Base-by-base conservation (phyloP, 2,888 invertebrate species). In the Deilephila elpenor region DNA sequence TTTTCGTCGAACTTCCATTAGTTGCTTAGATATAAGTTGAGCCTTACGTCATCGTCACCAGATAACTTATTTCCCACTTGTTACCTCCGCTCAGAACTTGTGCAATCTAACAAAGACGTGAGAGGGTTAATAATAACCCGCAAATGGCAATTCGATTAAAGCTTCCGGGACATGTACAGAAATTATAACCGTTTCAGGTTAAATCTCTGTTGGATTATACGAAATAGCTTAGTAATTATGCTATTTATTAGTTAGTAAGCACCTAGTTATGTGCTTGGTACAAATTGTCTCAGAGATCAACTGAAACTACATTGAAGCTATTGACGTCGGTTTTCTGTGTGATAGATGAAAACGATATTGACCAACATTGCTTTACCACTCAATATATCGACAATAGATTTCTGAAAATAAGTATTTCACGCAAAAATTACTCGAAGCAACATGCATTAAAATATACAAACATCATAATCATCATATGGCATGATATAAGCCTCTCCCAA, bases 101-200 rank as follows among this genome's bases (percentile, higher is more conserved):
- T 56, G 56, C 56, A 56, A 56, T 56, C 56, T 56, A 56, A 56
- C 56, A 56, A 56, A 56, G n/a, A 56, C 56, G 56, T 56, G 56
- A 56, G 56, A 19, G 56, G 56, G 56, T 56, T 56, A 56, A 56
- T n/a, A 56, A 56, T 56, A 44, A 44, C n/a, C 19, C 5, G 56
- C 56, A 56, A 56, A 56, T 56, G 56, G 56, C 56, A n/a, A 56
- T 56, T 56, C 56, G 56, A 56, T 56, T 56, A 56, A 56, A 56
- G 56, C 56, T 56, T 56, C 56, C 56, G 56, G 56, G 56, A n/a
- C 56, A 56, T 56, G 56, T n/a, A 56, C 56, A 56, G 56, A 56
- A 56, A 56, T 56, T 56, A 56, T 56, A 56, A 56, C 56, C 7
- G n/a, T 56, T 5, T 56, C 56, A 56, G 56, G 56, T 56, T 56